Conservation (phyloP, 2,113 vertebrate genomes). For the Protobothrops flavoviridis region DNA sequence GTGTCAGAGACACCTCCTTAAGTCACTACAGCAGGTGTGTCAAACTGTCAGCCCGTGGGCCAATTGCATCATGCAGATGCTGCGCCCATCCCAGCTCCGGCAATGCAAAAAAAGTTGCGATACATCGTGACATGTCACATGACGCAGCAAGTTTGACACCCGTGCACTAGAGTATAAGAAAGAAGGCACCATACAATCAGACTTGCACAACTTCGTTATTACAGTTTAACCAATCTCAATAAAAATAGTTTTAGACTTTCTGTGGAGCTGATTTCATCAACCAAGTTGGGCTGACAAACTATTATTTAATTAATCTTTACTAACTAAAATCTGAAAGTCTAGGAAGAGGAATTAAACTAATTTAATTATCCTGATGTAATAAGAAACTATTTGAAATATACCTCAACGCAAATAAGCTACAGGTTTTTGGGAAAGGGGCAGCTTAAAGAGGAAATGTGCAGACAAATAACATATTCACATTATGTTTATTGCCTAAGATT, state of each 20-base stretch:
- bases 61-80: too few species aligned
- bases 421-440: neutral
- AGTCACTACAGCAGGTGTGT: neutral
- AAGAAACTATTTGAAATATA: neutral
- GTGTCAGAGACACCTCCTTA: neutral
- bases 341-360: neutral
- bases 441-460: neutral
- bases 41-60: too few species aligned
- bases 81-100: too few species aligned
- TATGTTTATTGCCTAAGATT: neutral
- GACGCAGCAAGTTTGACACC: too few species aligned
- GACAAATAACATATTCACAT: neutral
- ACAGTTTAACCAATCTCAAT: neutral
- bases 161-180: neutral
- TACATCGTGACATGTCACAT: too few species aligned
- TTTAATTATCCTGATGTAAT: neutral
- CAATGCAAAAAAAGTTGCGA: too few species aligned
- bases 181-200: neutral
- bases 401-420: neutral
- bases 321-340: neutral
- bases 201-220: neutral
- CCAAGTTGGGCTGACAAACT: neutral
- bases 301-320: neutral
- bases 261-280: neutral
- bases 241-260: neutral